These are phyloP conservation scores for Poecile atricapillus DNA, from an alignment of 2,113 vertebrate genomes.

Conservation along the genomic window DNA sequence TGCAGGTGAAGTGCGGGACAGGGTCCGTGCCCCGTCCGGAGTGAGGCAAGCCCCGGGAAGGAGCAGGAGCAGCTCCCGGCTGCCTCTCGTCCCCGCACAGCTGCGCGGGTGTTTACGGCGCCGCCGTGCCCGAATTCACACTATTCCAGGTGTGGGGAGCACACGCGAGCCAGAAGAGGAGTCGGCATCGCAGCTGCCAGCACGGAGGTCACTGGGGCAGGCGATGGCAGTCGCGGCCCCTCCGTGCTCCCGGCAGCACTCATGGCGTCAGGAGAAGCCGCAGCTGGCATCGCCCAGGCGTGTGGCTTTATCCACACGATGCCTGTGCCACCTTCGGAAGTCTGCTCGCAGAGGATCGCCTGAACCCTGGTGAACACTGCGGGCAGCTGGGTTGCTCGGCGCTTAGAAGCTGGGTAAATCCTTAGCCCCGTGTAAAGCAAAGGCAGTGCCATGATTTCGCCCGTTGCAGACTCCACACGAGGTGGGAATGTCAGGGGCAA, in stretches of 20 bases:
- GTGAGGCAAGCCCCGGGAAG: accelerated
- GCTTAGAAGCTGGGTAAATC: background rate
- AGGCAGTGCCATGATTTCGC: background rate
- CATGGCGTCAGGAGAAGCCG: background rate
- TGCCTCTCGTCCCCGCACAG: background rate
- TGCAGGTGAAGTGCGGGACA: background rate
- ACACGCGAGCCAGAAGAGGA: accelerated
- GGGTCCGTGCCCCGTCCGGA: background rate
- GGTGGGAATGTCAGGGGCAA: background rate
- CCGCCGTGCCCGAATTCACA: background rate
- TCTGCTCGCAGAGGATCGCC: accelerated
- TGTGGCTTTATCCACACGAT: accelerated
- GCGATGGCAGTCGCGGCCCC: accelerated
- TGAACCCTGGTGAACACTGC: accelerated
- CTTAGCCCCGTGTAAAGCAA: accelerated
- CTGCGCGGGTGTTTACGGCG: background rate
- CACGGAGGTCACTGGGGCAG: background rate
- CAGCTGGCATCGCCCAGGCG: accelerated
- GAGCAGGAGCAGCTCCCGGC: background rate
- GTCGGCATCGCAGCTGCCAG: background rate
- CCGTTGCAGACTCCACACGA: accelerated
- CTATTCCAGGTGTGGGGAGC: background rate
- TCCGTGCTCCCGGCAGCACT: accelerated
- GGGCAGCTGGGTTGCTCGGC: background rate
- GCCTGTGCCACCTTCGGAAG: background rate